phyloP scores from a whole-genome alignment of 1,140 invertebrate genomes.

The Hesperophylax magnus region DNA sequence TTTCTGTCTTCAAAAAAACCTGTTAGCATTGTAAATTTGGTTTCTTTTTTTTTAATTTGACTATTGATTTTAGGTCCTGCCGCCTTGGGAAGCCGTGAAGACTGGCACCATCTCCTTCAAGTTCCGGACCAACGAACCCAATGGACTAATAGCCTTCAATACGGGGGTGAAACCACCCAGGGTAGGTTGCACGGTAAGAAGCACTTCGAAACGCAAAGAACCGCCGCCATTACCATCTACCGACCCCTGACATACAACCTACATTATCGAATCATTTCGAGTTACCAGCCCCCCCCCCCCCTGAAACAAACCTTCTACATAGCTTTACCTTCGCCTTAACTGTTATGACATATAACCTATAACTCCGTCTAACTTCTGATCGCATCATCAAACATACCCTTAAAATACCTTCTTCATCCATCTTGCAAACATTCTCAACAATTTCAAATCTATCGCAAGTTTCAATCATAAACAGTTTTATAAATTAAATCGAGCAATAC shows the following conservation, averaged over 20 bases:
- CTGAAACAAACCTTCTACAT: neutral
- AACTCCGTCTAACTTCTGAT: neutral
- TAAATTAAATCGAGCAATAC: too few species aligned
- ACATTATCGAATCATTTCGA: neutral
- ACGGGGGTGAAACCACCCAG: constrained; percentile 83
- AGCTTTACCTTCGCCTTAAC: neutral
- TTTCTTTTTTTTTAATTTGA: neutral
- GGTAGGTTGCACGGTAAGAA: constrained; percentile 76
- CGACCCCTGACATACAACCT: neutral
- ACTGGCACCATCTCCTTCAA: constrained; percentile 93
- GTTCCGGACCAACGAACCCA: constrained; percentile 94
- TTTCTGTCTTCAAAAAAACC: too few species aligned
- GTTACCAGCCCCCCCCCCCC: neutral
- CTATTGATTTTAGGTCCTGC: constrained; percentile 79
- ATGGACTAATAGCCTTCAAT: constrained; percentile 94
- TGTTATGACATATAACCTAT: neutral
- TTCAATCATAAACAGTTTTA: too few species aligned
- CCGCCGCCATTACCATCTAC: constrained; percentile 4
- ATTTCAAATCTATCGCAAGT: too few species aligned
- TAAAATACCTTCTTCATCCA: neutral
- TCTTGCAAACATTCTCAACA: neutral
- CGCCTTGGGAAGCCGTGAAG: constrained; percentile 89
- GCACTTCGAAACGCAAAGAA: constrained; percentile 61
- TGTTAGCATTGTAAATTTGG: too few species aligned
- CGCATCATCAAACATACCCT: neutral